These are phyloP conservation scores for Craniophora ligustri DNA, from an alignment of 2,888 invertebrate genomes.

Conservation along the genomic window DNA sequence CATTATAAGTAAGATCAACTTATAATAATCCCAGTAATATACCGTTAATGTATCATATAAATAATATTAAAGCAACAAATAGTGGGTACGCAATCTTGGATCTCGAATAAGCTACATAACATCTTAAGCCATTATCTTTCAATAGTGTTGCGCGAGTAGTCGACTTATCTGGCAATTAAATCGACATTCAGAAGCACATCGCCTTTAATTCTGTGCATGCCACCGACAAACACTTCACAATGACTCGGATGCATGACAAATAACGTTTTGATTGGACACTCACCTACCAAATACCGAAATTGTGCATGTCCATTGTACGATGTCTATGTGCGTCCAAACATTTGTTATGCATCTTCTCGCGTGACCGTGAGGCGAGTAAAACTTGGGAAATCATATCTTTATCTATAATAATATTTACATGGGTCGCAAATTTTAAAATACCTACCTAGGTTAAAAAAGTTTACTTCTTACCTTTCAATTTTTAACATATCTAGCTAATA, in stretches of 20 bases:
- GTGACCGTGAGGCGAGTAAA: too few species aligned
- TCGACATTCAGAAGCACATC: constrained; percentile 87
- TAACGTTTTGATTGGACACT: constrained; percentile 86
- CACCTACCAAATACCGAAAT: constrained; percentile 64
- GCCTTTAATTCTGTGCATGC: constrained; percentile 82
- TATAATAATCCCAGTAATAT: constrained; percentile 10
- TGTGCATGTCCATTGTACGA: constrained; percentile 57
- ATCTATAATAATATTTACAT: too few species aligned
- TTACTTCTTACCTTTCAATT: too few species aligned
- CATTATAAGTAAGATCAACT: constrained; percentile 16
- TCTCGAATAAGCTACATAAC: constrained; percentile 82
- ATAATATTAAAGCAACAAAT: constrained; percentile 55
- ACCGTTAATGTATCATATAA: constrained; percentile 48
- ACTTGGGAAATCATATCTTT: too few species aligned
- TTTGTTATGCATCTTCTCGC: too few species aligned
- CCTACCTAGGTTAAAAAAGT: too few species aligned
- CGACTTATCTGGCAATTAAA: constrained; percentile 88
- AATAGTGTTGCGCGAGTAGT: constrained; percentile 80
- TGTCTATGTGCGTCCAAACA: constrained; percentile 8
- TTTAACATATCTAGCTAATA: not conserved
- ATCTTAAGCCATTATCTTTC: constrained; percentile 85
- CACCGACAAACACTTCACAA: constrained; percentile 84
- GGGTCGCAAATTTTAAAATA: too few species aligned
- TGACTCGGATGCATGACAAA: constrained; percentile 86
- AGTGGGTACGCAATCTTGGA: constrained; percentile 60